Evolutionary conservation across 2,888 invertebrate species (phyloP), one percentile per base, ranked within the genome.

Genomic region (Drosophila lacicola): DNA sequence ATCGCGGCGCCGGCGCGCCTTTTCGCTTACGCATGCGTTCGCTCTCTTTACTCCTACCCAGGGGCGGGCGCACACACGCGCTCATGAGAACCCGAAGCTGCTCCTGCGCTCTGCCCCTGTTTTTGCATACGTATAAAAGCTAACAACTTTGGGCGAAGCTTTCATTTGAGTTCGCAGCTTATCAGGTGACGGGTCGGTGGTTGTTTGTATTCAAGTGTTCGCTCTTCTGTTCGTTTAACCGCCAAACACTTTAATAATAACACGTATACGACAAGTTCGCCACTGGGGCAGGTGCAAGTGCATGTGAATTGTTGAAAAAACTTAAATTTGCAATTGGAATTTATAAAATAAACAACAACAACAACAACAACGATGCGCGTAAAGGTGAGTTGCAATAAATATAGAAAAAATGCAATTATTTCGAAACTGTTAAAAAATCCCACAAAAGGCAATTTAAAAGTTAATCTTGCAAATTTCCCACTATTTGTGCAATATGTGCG

Each of bases 41-140:
- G 14, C 44, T 54, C 39, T 63, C 56, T 57, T 36, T 21, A 45
- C 55, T 64, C 54, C 61, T 62, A 61, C 64, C 44, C 47, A 33
- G 41, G 29, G 34, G 44, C 49, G 37, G 39, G 45, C 67, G 50
- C 56, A 42, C 34, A 25, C 61, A 37, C 39, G 34, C 44, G 13
- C 34, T 51, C 29, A 11, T 46, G 55, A 58, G 57, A 76, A 49
- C 58, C 14, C 42, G 21, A 44, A 45, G 53, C 60, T 61, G 74
- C 73, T 75, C 63, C 68, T 78, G 74, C 66, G 77, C 72, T 70
- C 39, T 37, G 47, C 39, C 33, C 33, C 33, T 37, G 37, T 50
- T 74, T 71, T 82, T 80, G 62, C 70, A 70, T 70, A 72, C 68
- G 89, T 91, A 91, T 89, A 90, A 90, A 82, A 89, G 87, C 90